Evolutionary conservation across 92 coral and sea anemone genomes (phyloP).

Genomic region (Umimayanthus kanabou): DNA sequence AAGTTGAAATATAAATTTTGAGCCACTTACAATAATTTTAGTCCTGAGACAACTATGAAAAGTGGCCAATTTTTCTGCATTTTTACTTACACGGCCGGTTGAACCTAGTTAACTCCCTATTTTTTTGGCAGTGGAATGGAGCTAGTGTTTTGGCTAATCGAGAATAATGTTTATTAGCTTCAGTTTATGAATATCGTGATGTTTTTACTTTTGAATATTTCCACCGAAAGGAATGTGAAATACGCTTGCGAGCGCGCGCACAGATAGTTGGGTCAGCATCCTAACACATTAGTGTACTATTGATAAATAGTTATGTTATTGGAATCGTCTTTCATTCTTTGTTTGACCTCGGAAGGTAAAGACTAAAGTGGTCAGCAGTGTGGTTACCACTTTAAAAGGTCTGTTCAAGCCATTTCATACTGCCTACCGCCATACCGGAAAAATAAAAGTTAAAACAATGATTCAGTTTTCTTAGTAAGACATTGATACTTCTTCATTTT

Average conservation of each 20-base stretch:
- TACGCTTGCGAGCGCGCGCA: slow-evolving; percentile 5
- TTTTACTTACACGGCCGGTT: too few species aligned
- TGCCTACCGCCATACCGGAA: background rate
- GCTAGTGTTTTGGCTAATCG: background rate
- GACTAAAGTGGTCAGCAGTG: background rate
- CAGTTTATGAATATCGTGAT: background rate
- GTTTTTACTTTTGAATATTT: background rate
- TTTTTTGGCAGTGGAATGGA: background rate
- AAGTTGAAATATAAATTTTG: too few species aligned
- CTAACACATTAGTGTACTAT: background rate
- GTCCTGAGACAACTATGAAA: background rate
- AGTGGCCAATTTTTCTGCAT: background rate
- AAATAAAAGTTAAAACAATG: background rate
- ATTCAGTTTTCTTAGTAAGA: too few species aligned
- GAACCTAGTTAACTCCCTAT: too few species aligned
- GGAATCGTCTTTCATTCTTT: slow-evolving; percentile 1
- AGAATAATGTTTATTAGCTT: too few species aligned
- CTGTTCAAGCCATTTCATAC: background rate
- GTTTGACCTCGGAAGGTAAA: slow-evolving; percentile 19
- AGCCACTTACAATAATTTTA: background rate
- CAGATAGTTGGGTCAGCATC: background rate
- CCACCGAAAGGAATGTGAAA: slow-evolving; percentile 17
- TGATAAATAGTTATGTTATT: background rate
- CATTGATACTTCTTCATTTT: too few species aligned
- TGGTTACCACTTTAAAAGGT: background rate